Base-by-base conservation (phyloP, 2,888 invertebrate genomes). In the Zygothrica quintamaculata region DNA sequence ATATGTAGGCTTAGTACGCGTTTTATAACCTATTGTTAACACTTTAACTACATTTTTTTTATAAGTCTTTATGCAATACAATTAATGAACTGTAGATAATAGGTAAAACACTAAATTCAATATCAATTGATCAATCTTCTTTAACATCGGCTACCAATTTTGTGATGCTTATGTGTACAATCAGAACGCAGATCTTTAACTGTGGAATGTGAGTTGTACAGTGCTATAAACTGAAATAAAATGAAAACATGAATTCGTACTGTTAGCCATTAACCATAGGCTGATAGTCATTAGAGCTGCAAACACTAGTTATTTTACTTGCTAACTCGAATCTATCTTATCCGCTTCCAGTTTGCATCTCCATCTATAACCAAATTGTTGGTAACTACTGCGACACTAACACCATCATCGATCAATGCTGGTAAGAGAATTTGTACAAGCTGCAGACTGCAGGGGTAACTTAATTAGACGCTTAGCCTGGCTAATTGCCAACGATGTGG, bases 401-500 rank as follows among this genome's bases (percentile, higher is more conserved):
- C 72, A 29, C 52, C 37, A 50, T 62, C 74, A 79, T 79, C 82
- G 79, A 79, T 79, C 82, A 81, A 76, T 58, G 53, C 65, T 72
- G 60, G 77, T 58, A 65, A 60, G 57, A 60, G n/a, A n/a, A n/a
- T n/a, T n/a, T n/a, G 61, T 46, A 33, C 29, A 53, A 52, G 43
- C 55, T 57, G 62, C 59, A 36, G 62, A 47, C 70, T 65, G 72
- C 57, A 62, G 74, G 67, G 70, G 79, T 72, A 79, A 77, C 79
- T 79, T 82, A 85, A 84, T 84, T 82, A 85, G 79, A 80, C 82
- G 80, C 84, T 85, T 82, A 71, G 80, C 52, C 71, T 42, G 66
- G 71, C 84, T 84, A 79, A 84, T 79, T 80, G 78, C 85, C 67
- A 50, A 36, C 61, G 51, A 65, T 62, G 55, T 57, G 58, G 64